phyloP scores from a whole-genome alignment of 2,888 invertebrate species.

The Terebella lapidaria region DNA sequence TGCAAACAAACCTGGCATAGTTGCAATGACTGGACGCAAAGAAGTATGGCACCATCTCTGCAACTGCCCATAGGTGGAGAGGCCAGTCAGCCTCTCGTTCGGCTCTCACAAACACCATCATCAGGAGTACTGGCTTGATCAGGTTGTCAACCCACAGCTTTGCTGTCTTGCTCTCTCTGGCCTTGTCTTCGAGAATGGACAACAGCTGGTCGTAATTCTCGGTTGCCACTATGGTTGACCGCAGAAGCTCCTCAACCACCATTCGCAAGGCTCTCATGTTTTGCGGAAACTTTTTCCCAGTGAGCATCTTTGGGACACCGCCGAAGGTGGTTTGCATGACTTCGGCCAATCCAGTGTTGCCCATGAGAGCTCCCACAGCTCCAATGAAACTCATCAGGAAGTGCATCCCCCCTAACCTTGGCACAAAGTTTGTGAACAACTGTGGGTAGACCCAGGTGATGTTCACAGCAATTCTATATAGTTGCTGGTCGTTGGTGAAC shows the following conservation, averaged over 20 bases:
- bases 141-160: not conserved
- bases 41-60: conserved; percentile 25
- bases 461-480: not conserved
- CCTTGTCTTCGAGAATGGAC: not conserved
- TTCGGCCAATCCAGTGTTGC: not conserved
- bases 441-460: not conserved
- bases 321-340: not conserved
- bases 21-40: conserved; percentile 27
- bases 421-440: not conserved
- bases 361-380: not conserved
- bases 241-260: not conserved
- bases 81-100: not conserved
- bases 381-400: not conserved
- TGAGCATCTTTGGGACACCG: not conserved
- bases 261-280: not conserved
- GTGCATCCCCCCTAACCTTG: not conserved
- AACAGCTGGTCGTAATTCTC: no score
- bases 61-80: not conserved
- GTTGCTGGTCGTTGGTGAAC: not conserved
- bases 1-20: conserved; percentile 16
- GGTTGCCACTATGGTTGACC: no score
- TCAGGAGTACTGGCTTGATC: conserved; percentile 1
- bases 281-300: not conserved
- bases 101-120: not conserved
- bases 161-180: not conserved